phyloP scores from a whole-genome alignment of 2,797 vertebrate genomes.

The Sebastes hubbsi region DNA sequence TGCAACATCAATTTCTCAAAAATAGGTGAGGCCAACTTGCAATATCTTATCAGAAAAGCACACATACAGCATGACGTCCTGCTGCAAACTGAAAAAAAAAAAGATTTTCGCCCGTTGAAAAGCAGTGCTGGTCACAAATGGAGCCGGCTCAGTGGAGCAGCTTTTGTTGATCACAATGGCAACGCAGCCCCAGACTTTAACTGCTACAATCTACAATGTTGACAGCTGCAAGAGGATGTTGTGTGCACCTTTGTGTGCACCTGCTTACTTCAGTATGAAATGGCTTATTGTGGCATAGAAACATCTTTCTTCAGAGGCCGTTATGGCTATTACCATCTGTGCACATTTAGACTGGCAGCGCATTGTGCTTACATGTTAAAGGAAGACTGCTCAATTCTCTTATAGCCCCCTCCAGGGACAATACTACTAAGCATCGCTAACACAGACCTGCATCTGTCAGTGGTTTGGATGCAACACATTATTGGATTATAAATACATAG shows the following conservation, averaged over 20 bases:
- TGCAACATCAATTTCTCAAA: not conserved
- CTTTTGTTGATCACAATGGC: slow-evolving; percentile 36
- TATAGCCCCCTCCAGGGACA: not conserved
- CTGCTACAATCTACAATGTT: slow-evolving; percentile 15
- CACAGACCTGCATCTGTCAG: not conserved
- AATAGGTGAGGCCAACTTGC: not conserved
- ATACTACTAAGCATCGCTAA: not conserved
- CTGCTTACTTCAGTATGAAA: slow-evolving; percentile 11
- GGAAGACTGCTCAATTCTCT: not conserved
- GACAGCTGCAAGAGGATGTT: slow-evolving; percentile 28
- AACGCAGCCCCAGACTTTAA: not conserved
- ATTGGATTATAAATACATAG: not conserved
- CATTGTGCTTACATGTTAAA: not conserved
- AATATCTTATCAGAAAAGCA: not conserved
- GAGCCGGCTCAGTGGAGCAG: slow-evolving; percentile 7
- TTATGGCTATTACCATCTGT: not conserved
- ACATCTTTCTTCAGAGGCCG: slow-evolving; percentile 1
- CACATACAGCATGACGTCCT: not conserved
- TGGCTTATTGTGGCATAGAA: not conserved
- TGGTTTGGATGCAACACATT: not conserved
- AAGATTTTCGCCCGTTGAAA: not conserved
- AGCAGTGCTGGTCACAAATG: not conserved
- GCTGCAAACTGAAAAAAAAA: not conserved
- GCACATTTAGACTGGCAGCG: not conserved
- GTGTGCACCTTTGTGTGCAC: slow-evolving; percentile 7